Evolutionary conservation across 2,797 vertebrate genomes (phyloP).

Genomic region (Urosaurus nigricauda): DNA sequence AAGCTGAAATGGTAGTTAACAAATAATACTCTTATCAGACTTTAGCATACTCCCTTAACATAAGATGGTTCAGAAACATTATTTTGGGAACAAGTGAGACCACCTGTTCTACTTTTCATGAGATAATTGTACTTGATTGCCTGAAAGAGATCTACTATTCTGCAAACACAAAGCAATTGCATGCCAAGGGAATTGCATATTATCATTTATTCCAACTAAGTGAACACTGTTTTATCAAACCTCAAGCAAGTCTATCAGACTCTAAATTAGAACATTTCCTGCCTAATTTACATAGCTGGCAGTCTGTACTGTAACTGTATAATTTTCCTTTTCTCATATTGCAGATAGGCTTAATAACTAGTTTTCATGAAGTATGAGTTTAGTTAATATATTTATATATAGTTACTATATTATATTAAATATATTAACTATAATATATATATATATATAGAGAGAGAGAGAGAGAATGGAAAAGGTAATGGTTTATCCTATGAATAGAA

Average conservation of each 20-base stretch:
- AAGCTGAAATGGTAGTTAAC: not conserved
- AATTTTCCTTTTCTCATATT: not conserved
- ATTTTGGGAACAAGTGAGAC: not conserved
- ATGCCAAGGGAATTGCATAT: not conserved
- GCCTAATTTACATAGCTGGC: not conserved
- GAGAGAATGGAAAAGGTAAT: too few species aligned
- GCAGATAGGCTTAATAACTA: not conserved
- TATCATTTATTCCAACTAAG: slow-evolving; percentile 19
- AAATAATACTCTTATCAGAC: slow-evolving; percentile 26
- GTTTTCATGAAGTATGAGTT: not conserved
- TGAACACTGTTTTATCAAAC: slow-evolving; percentile 6
- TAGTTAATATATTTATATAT: not conserved
- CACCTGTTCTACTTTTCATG: slow-evolving; percentile 14
- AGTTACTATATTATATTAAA: not conserved
- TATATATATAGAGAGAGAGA: too few species aligned
- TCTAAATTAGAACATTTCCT: not conserved
- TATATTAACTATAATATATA: too few species aligned
- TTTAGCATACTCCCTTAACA: not conserved
- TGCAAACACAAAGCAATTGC: slow-evolving; percentile 25
- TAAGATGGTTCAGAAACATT: not conserved
- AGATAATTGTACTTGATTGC: not conserved
- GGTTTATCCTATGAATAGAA: too few species aligned
- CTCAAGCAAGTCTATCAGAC: not conserved
- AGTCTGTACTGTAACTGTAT: not conserved
- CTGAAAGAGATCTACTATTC: not conserved